These are phyloP conservation scores for Maccullochella peelii DNA, from an alignment of 2,113 vertebrate species.

Conservation along the genomic window DNA sequence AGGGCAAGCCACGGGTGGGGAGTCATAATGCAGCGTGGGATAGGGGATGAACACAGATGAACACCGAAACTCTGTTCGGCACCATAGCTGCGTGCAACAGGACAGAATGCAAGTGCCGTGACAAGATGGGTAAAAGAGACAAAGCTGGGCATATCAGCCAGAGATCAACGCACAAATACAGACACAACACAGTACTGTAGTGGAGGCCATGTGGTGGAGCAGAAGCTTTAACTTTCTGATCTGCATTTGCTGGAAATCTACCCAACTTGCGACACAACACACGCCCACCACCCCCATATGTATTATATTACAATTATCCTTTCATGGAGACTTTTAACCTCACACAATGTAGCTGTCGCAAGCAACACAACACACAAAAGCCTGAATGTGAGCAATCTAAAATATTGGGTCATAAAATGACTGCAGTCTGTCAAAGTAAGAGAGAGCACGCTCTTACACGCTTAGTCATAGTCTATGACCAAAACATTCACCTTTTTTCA, in stretches of 20 bases:
- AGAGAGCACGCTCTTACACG: too few species aligned
- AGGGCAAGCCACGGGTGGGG: conserved; percentile 57
- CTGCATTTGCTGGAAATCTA: conserved; percentile 9
- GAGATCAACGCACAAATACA: conserved; percentile 27
- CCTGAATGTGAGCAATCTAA: background rate
- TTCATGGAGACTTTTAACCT: background rate
- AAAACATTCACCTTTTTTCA: background rate
- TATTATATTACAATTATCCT: background rate
- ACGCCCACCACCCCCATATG: background rate
- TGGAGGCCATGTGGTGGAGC: background rate
- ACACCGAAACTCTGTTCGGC: conserved; percentile 66
- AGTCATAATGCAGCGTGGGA: conserved; percentile 64
- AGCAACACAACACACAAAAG: background rate
- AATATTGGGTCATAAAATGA: background rate
- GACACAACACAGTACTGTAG: conserved; percentile 39
- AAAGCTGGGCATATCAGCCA: conserved; percentile 33
- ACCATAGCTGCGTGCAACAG: conserved; percentile 61
- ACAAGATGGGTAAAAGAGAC: conserved; percentile 39
- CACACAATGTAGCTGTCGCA: background rate
- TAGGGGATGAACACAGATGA: conserved; percentile 64
- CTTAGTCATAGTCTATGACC: background rate
- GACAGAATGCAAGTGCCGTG: conserved; percentile 25
- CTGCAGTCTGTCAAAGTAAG: background rate
- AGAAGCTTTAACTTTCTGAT: conserved; percentile 7
- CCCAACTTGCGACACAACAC: background rate